Percentiles rank a stretch among this genome's conserved stretches.
Evolutionary conservation across 2,888 invertebrate species (phyloP).

Genomic region (Mythimna lalbum): DNA sequence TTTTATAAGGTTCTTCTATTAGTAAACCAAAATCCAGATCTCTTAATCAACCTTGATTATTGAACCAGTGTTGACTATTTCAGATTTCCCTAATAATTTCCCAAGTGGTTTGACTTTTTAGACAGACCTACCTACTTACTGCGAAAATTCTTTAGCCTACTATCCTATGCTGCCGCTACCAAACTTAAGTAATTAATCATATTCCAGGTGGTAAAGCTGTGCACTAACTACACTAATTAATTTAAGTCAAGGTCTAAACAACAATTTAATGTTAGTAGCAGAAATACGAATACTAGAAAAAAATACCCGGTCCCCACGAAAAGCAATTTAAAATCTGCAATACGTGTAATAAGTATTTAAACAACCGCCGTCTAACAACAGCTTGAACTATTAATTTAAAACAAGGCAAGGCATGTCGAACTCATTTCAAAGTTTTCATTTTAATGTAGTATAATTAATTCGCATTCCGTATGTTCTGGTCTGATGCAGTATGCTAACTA

Average conservation of each 20-base stretch:
- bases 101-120: no score
- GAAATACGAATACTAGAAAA: background rate
- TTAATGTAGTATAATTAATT: slow-evolving; percentile 77
- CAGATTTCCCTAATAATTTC: no score
- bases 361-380: slow-evolving; percentile 47
- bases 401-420: slow-evolving; percentile 64
- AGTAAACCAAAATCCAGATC: no score
- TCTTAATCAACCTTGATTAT: no score
- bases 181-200: no score
- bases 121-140: no score
- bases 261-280: background rate
- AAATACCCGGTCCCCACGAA: background rate
- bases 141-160: no score
- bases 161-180: no score
- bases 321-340: slow-evolving; percentile 40
- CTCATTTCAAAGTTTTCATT: slow-evolving; percentile 70
- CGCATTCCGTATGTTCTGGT: slow-evolving; percentile 68
- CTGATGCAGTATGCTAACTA: slow-evolving; percentile 54
- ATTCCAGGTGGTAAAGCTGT: no score
- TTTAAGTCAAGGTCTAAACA: background rate
- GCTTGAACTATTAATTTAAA: slow-evolving; percentile 60
- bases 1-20: no score
- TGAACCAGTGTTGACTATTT: no score
- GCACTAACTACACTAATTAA: no score
- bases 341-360: slow-evolving; percentile 36